These are phyloP conservation scores for Drosophila villosipedis DNA, from an alignment of 2,888 invertebrate genomes.

Conservation along the genomic window DNA sequence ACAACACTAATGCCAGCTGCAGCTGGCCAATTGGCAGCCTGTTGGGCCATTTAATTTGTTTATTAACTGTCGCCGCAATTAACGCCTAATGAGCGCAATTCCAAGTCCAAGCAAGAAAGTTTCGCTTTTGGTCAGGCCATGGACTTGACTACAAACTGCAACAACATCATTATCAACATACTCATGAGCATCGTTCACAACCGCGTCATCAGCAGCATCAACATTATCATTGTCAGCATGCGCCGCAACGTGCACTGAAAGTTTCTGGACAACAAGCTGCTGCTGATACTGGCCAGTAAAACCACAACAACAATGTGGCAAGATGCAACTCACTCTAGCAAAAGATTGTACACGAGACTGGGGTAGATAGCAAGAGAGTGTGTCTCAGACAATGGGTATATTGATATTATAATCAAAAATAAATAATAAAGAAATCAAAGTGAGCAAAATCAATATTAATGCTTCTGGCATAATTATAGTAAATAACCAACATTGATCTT, in stretches of 20 bases:
- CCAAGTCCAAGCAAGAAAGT: slow-evolving; percentile 38
- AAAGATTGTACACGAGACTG: slow-evolving; percentile 38
- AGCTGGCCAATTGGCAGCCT: slow-evolving; percentile 54
- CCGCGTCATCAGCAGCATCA: slow-evolving; percentile 28
- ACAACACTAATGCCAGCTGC: slow-evolving; percentile 6
- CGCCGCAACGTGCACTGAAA: slow-evolving; percentile 56
- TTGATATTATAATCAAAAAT: background rate
- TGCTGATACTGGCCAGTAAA: slow-evolving; percentile 44
- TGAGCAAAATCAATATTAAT: background rate
- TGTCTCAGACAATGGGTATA: slow-evolving; percentile 8
- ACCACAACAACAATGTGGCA: slow-evolving; percentile 67
- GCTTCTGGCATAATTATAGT: background rate
- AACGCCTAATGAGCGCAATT: slow-evolving; percentile 57
- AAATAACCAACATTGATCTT: background rate
- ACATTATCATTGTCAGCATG: slow-evolving; percentile 28
- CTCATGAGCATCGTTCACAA: slow-evolving; percentile 8
- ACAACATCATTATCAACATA: slow-evolving; percentile 30
- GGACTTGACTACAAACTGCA: slow-evolving; percentile 35
- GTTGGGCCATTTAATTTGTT: slow-evolving; percentile 62
- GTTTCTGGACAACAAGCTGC: slow-evolving; percentile 46
- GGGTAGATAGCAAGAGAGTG: slow-evolving; percentile 16
- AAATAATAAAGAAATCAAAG: background rate
- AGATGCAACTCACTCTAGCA: slow-evolving; percentile 56
- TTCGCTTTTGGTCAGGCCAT: slow-evolving; percentile 39
- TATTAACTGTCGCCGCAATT: slow-evolving; percentile 62